Conservation (phyloP, 1,140 invertebrate genomes). For the Bradysia coprophila region DNA sequence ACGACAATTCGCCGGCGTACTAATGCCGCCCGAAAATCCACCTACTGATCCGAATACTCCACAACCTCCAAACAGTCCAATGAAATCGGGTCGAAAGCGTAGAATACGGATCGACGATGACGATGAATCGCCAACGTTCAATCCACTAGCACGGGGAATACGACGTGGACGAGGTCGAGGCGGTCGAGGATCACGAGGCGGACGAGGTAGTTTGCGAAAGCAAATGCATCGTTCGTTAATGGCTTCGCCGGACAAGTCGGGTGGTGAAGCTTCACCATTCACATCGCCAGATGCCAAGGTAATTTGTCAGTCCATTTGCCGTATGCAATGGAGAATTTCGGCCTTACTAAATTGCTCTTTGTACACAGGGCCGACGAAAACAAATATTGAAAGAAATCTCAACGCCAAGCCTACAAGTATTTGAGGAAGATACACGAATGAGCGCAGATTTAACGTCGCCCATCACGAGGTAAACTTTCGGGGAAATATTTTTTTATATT, state of each 20-base stretch:
- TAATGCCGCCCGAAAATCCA: background rate
- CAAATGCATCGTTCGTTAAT: background rate
- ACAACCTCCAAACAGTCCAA: background rate
- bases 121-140: constrained; percentile 1
- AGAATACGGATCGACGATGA: background rate
- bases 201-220: background rate
- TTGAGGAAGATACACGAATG: constrained; percentile 76
- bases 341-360: no score
- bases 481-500: background rate
- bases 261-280: no score
- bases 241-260: background rate
- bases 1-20: background rate
- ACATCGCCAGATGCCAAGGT: background rate
- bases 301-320: background rate
- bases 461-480: constrained; percentile 4
- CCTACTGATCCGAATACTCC: background rate
- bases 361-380: background rate
- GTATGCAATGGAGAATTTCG: constrained; percentile 6
- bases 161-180: background rate
- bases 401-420: constrained; percentile 33
- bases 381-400: background rate
- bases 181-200: background rate
- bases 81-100: background rate
- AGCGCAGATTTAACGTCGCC: constrained; percentile 45
- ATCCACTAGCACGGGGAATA: background rate